Conservation (phyloP, 2,888 invertebrate species). For the Orchesellides sinensis region DNA sequence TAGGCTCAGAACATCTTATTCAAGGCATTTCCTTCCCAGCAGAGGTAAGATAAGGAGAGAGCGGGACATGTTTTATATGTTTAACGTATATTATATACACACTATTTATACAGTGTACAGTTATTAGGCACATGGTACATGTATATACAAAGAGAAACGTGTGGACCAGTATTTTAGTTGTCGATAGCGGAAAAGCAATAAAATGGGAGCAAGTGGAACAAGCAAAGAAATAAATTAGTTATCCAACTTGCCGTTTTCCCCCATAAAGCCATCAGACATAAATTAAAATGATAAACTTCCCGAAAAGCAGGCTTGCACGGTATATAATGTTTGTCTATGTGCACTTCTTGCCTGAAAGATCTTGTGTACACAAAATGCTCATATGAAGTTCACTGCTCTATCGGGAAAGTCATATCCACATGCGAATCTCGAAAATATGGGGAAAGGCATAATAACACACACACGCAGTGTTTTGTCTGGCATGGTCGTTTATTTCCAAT, state of each 20-base stretch:
- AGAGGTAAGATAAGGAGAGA: conserved; percentile 84
- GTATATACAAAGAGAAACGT: not conserved
- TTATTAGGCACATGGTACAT: not conserved
- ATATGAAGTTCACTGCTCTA: too few species aligned
- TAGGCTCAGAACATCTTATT: conserved; percentile 97
- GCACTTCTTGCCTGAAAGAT: too few species aligned
- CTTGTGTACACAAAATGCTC: too few species aligned
- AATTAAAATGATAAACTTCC: conserved; percentile 64
- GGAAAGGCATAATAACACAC: not conserved
- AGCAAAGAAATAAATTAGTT: conserved; percentile 58
- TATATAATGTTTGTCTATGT: not conserved
- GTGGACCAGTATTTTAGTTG: too few species aligned
- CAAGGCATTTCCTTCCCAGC: conserved; percentile 97
- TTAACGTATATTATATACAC: too few species aligned
- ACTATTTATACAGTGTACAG: not conserved
- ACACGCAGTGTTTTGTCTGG: conserved; percentile 1
- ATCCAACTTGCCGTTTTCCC: conserved; percentile 46
- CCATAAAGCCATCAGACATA: conserved; percentile 66
- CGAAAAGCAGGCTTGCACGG: not conserved
- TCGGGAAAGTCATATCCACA: not conserved
- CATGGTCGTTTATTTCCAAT: not conserved
- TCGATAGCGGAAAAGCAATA: conserved; percentile 54
- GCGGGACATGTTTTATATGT: not conserved
- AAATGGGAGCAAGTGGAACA: conserved; percentile 55
- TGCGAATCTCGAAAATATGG: not conserved